Evolutionary conservation across 2,797 vertebrate genomes (phyloP).

Genomic region (Echiichthys vipera): DNA sequence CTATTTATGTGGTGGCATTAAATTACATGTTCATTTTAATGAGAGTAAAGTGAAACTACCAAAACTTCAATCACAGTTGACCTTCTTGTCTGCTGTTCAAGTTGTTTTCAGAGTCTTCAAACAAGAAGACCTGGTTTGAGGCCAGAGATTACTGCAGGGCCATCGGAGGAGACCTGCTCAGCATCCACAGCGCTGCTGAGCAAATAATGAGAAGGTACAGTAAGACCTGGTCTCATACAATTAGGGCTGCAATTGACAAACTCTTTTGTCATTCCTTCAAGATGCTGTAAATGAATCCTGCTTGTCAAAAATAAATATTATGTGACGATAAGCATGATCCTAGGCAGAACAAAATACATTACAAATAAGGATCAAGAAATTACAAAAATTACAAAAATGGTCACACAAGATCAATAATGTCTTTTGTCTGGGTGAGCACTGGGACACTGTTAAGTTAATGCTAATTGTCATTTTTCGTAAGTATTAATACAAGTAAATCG

Average conservation of each 20-base stretch:
- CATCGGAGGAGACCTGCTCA: constrained; percentile 89
- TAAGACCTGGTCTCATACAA: neutral
- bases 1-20: neutral
- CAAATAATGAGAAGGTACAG: accelerated
- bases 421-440: too few relatives aligned
- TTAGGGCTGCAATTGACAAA: neutral
- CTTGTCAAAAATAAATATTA: neutral
- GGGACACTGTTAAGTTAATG: too few relatives aligned
- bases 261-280: neutral
- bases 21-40: too few relatives aligned
- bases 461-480: too few relatives aligned
- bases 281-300: neutral
- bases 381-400: neutral
- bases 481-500: too few relatives aligned
- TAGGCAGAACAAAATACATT: neutral
- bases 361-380: neutral
- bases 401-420: neutral
- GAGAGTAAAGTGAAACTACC: neutral
- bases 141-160: constrained; percentile 86
- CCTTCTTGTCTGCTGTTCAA: constrained; percentile 31
- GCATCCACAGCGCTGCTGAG: constrained; percentile 81
- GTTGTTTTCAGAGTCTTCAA: neutral
- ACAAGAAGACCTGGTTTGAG: constrained; percentile 87
- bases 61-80: neutral
- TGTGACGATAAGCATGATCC: neutral